Percentiles rank a stretch among this genome's conserved stretches.
These are phyloP conservation scores for Megaleporinus macrocephalus DNA, from an alignment of 2,113 vertebrate genomes.

Conservation along the genomic window DNA sequence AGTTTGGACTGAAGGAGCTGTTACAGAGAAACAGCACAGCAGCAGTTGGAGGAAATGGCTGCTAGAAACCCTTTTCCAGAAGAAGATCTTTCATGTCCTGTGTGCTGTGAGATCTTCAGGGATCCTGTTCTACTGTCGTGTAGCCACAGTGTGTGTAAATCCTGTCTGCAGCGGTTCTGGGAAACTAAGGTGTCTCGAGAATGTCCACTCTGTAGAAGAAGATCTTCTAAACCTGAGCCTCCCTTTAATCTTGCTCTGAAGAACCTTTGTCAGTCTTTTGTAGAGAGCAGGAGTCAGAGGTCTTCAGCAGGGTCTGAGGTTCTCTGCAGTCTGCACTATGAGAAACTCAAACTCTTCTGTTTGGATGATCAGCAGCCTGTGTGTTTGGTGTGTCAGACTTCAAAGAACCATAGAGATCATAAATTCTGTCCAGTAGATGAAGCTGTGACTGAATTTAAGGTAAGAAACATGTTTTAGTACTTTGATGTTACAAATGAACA, in stretches of 20 bases:
- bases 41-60: constrained; percentile 1
- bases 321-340: too few species aligned
- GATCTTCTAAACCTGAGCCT: constrained; percentile 4
- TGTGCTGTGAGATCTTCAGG: background rate
- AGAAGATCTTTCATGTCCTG: background rate
- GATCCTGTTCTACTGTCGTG: background rate
- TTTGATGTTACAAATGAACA: background rate
- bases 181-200: background rate
- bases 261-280: constrained; percentile 32
- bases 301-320: too few species aligned
- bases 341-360: too few species aligned
- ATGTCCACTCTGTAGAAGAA: constrained; percentile 1
- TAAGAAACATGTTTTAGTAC: background rate
- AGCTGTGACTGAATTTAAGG: constrained; percentile 23
- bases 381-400: constrained; percentile 22
- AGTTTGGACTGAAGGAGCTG: background rate
- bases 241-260: constrained; percentile 28
- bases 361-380: constrained; percentile 19
- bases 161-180: constrained; percentile 14
- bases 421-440: constrained; percentile 27
- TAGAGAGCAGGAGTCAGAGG: too few species aligned
- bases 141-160: constrained; percentile 14
- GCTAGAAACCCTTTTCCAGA: background rate
- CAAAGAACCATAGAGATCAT: background rate
- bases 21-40: background rate